Evolutionary conservation across 2,888 invertebrate species (phyloP).

Genomic region (Silvanus unidentatus): DNA sequence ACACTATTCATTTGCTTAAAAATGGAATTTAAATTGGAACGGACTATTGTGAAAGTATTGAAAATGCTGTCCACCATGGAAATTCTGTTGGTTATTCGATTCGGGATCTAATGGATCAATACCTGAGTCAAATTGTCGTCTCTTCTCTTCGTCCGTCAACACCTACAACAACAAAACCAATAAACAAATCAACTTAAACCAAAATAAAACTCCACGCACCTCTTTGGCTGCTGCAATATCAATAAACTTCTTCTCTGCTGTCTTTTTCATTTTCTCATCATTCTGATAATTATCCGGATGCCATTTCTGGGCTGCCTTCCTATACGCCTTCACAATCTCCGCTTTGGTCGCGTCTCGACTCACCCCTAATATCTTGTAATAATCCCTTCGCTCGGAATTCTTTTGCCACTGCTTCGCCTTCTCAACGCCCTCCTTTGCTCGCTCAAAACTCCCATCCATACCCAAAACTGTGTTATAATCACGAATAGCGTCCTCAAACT

Average conservation of each 20-base stretch:
- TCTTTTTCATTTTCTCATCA: constrained; percentile 80
- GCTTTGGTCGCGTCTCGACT: constrained; percentile 84
- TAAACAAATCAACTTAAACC: background rate
- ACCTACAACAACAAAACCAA: constrained; percentile 45
- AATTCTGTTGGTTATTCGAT: constrained; percentile 67
- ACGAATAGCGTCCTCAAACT: constrained; percentile 88
- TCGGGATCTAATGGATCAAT: constrained; percentile 98
- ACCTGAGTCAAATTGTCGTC: constrained; percentile 89
- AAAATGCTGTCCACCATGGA: constrained; percentile 65
- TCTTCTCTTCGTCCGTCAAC: constrained; percentile 82
- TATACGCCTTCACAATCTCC: constrained; percentile 92
- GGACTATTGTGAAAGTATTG: constrained; percentile 70
- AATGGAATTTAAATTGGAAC: constrained; percentile 97
- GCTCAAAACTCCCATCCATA: constrained; percentile 67
- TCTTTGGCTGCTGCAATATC: constrained; percentile 99
- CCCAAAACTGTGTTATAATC: constrained; percentile 83
- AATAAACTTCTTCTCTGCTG: constrained; percentile 95
- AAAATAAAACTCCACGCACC: constrained; percentile 48
- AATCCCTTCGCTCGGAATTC: constrained; percentile 87
- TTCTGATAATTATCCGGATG: constrained; percentile 92
- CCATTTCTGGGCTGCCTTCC: constrained; percentile 96
- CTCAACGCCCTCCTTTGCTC: constrained; percentile 84
- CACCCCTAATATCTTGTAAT: constrained; percentile 94
- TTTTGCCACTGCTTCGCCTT: constrained; percentile 89
- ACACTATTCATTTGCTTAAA: constrained; percentile 58